phyloP scores from a whole-genome alignment of 2,888 invertebrate genomes.

The Gastracanthus pulcherrimus region DNA sequence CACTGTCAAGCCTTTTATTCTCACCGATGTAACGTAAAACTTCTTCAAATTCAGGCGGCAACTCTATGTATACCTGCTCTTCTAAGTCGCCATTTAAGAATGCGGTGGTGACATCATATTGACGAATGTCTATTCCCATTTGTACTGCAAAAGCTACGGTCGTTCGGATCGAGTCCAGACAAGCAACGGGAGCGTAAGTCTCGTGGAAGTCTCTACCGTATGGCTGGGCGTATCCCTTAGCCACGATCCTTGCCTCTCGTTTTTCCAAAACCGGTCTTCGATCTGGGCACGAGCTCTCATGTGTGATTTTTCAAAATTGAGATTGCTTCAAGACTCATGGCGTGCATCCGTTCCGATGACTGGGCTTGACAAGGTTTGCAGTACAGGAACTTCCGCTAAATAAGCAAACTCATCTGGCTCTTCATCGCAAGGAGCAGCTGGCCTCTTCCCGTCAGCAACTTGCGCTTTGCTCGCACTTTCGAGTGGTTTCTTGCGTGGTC shows the following conservation, averaged over 20 bases:
- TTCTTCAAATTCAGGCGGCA: neutral
- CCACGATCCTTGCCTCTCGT: too few relatives aligned
- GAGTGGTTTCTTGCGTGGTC: too few relatives aligned
- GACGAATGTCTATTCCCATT: neutral
- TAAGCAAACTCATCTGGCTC: slow-evolving; percentile 59
- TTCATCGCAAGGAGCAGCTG: too few relatives aligned
- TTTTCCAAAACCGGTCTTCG: neutral
- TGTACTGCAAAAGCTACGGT: neutral
- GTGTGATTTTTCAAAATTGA: neutral
- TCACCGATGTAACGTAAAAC: neutral
- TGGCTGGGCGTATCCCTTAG: too few relatives aligned
- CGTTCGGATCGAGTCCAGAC: neutral
- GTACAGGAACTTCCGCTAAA: neutral
- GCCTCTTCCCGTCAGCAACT: too few relatives aligned
- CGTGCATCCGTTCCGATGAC: neutral
- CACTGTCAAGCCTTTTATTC: neutral
- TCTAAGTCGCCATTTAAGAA: neutral
- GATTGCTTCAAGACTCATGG: neutral
- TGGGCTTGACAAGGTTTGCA: neutral
- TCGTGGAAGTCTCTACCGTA: too few relatives aligned
- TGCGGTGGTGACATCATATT: neutral
- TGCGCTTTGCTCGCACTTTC: too few relatives aligned
- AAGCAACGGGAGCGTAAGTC: too few relatives aligned
- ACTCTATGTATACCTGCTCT: neutral
- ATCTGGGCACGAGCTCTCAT: neutral